These are phyloP conservation scores for Monoplex corrugatus DNA, from an alignment of 2,888 invertebrate species.

Conservation along the genomic window DNA sequence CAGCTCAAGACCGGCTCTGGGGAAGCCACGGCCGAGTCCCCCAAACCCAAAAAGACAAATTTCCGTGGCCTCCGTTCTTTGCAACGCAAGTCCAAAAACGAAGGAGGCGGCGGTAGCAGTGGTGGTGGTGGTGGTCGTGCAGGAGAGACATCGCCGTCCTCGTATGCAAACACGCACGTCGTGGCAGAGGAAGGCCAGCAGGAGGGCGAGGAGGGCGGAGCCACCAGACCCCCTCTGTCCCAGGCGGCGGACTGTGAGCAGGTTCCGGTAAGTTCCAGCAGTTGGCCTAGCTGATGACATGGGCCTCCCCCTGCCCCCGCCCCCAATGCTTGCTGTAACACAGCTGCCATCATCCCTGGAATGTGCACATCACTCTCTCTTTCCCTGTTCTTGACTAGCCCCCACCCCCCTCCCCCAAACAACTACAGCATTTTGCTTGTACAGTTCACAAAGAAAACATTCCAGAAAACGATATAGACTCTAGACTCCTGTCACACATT, in stretches of 20 bases:
- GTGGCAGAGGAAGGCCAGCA: conserved; percentile 61
- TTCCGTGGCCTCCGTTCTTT: conserved; percentile 85
- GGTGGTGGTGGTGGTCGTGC: conserved; percentile 49
- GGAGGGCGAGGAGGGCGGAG: conserved; percentile 56
- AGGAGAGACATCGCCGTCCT: conserved; percentile 9
- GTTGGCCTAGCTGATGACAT: conserved; percentile 59
- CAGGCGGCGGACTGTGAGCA: conserved; percentile 64
- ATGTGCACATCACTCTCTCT: conserved; percentile 44
- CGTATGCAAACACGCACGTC: conserved; percentile 58
- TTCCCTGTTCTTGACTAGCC: background rate
- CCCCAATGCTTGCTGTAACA: conserved; percentile 38
- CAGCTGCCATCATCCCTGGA: conserved; percentile 35
- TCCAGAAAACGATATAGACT: too few species aligned
- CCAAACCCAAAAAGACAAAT: conserved; percentile 83
- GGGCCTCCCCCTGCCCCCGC: conserved; percentile 2
- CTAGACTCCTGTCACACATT: too few species aligned
- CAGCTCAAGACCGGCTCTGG: conserved; percentile 43
- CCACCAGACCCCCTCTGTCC: conserved; percentile 60
- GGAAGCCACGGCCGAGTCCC: conserved; percentile 64
- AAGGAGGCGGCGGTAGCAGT: conserved; percentile 61
- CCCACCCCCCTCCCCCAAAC: background rate
- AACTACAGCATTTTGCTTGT: background rate
- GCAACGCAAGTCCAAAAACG: conserved; percentile 83
- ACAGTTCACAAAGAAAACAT: too few species aligned
- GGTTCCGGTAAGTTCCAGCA: conserved; percentile 69